Evolutionary conservation across 2,888 invertebrate species (phyloP).

Genomic region (Habroteleia sp.): DNA sequence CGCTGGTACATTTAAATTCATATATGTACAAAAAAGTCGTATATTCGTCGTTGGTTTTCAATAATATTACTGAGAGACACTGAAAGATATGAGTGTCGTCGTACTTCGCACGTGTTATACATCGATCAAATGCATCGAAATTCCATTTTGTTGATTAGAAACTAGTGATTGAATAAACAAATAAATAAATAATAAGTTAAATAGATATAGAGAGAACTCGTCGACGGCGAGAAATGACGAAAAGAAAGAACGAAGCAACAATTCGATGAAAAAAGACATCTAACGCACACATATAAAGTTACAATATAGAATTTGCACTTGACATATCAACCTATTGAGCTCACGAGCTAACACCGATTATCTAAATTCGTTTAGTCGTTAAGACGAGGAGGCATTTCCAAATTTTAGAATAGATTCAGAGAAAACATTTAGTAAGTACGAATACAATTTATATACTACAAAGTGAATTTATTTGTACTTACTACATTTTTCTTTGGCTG

Average conservation of each 20-base stretch:
- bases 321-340: conserved; percentile 73
- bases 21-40: background rate
- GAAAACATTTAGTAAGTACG: no score
- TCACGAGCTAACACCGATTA: conserved; percentile 74
- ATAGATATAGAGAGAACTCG: conserved; percentile 62
- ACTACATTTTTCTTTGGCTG: no score
- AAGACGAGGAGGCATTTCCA: conserved; percentile 43
- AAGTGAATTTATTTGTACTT: no score
- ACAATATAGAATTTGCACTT: conserved; percentile 69
- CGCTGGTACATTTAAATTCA: background rate
- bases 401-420: no score
- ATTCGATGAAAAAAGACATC: conserved; percentile 72
- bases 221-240: conserved; percentile 73
- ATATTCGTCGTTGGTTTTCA: conserved; percentile 15
- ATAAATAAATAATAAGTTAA: conserved; percentile 3
- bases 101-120: conserved; percentile 46
- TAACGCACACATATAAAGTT: conserved; percentile 70
- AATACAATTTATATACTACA: no score
- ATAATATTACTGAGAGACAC: conserved; percentile 37
- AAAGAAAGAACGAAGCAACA: conserved; percentile 74
- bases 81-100: conserved; percentile 40
- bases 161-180: background rate
- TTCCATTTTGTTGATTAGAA: background rate
- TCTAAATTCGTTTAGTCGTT: conserved; percentile 63
- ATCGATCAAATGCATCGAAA: conserved; percentile 25